These are phyloP conservation scores for Ispidina picta DNA, from an alignment of 2,797 vertebrate species.

Conservation along the genomic window DNA sequence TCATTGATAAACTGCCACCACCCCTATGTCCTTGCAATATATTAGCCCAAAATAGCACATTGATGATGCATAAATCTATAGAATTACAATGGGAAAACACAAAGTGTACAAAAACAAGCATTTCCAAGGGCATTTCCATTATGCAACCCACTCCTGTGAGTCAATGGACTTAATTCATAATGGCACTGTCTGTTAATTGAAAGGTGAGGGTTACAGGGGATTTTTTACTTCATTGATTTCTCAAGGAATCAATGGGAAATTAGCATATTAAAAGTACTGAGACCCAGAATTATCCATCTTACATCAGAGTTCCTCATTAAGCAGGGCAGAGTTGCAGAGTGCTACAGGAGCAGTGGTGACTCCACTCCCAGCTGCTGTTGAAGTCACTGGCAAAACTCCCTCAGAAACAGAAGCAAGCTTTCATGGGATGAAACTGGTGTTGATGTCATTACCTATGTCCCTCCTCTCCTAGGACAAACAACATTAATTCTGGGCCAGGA, in stretches of 20 bases:
- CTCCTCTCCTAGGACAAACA: background rate
- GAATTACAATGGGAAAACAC: conserved; percentile 49
- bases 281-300: background rate
- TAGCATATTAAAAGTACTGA: background rate
- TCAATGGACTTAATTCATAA: conserved; percentile 35
- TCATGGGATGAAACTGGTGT: background rate
- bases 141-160: conserved; percentile 23
- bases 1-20: conserved; percentile 47
- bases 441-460: background rate
- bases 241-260: conserved; percentile 1
- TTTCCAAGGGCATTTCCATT: conserved; percentile 57
- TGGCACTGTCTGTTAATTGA: conserved; percentile 45
- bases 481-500: background rate
- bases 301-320: background rate
- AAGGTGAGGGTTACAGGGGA: conserved; percentile 5
- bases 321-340: background rate
- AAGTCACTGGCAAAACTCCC: background rate
- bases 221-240: conserved; percentile 31
- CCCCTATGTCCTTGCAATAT: conserved; percentile 51
- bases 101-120: conserved; percentile 12
- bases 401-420: accelerated
- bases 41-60: conserved; percentile 56
- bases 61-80: conserved; percentile 53
- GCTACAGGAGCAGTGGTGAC: background rate
- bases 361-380: background rate